Evolutionary conservation across 2,888 invertebrate species (phyloP).

Genomic region (Sycophila texana): DNA sequence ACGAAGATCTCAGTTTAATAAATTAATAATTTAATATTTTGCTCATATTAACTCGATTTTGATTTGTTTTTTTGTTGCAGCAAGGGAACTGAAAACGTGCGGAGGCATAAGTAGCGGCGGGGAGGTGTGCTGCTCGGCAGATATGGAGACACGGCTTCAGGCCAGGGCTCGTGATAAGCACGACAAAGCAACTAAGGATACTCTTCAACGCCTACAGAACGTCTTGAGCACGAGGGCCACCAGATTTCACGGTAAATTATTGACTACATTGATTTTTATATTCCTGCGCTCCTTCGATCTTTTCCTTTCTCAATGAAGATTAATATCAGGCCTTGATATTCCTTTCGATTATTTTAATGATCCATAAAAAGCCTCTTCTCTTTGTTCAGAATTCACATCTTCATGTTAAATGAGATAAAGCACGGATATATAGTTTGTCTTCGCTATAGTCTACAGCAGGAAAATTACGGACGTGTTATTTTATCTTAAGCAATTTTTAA

Average conservation of each 20-base stretch:
- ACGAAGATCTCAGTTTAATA: no score
- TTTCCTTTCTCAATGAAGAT: no score
- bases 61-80: conserved; percentile 61
- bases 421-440: no score
- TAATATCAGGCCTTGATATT: no score
- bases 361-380: background rate
- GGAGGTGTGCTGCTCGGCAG: conserved; percentile 81
- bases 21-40: background rate
- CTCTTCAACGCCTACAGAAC: conserved; percentile 85
- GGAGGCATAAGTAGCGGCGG: conserved; percentile 73
- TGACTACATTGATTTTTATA: background rate
- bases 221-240: conserved; percentile 86
- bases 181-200: conserved; percentile 85
- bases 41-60: no score
- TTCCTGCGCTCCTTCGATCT: no score
- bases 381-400: conserved; percentile 19
- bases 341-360: no score
- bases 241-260: conserved; percentile 89
- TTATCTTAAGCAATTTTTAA: no score
- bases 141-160: conserved; percentile 83
- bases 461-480: no score
- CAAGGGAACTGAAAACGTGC: conserved; percentile 72
- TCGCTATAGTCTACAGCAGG: no score
- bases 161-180: conserved; percentile 84
- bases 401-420: background rate